Percentiles rank a stretch among this genome's conserved stretches.
Evolutionary conservation across 1,140 invertebrate genomes (phyloP).

Genomic region (Yoshiicerus persimilis): DNA sequence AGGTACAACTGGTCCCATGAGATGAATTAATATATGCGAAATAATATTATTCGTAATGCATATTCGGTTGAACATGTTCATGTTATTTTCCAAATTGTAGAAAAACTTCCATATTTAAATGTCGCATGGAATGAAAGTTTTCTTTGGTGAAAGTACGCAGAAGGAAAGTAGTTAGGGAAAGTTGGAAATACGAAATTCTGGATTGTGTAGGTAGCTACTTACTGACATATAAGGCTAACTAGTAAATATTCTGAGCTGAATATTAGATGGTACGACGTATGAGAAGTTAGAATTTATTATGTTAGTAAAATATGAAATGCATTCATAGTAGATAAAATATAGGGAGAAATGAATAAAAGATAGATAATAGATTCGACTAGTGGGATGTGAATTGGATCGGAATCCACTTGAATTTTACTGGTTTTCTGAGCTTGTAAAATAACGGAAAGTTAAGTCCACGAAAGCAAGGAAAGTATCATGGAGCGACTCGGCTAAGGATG

Average conservation of each 20-base stretch:
- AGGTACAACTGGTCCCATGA: too few relatives aligned
- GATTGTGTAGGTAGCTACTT: neutral
- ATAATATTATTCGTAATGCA: too few relatives aligned
- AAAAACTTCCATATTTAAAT: too few relatives aligned
- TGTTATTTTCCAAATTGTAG: too few relatives aligned
- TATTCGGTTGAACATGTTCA: too few relatives aligned
- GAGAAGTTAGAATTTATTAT: neutral
- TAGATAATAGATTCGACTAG: neutral
- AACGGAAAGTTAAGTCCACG: constrained; percentile 10
- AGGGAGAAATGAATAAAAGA: constrained; percentile 1
- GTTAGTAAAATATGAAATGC: neutral
- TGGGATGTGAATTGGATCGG: constrained; percentile 7
- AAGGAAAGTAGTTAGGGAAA: too few relatives aligned
- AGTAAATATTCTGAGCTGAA: neutral
- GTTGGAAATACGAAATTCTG: neutral
- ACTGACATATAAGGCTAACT: neutral
- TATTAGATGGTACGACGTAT: too few relatives aligned
- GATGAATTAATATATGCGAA: too few relatives aligned
- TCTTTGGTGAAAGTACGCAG: too few relatives aligned
- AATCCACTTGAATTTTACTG: constrained; percentile 1
- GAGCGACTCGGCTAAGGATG: neutral
- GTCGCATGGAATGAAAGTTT: too few relatives aligned
- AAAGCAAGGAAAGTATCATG: neutral
- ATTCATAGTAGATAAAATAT: neutral
- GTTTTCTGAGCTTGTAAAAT: constrained; percentile 1